Percentiles rank a stretch among this genome's conserved stretches.
These are phyloP conservation scores for Zaprionus africanus DNA, from an alignment of 1,140 invertebrate genomes.

Conservation along the genomic window DNA sequence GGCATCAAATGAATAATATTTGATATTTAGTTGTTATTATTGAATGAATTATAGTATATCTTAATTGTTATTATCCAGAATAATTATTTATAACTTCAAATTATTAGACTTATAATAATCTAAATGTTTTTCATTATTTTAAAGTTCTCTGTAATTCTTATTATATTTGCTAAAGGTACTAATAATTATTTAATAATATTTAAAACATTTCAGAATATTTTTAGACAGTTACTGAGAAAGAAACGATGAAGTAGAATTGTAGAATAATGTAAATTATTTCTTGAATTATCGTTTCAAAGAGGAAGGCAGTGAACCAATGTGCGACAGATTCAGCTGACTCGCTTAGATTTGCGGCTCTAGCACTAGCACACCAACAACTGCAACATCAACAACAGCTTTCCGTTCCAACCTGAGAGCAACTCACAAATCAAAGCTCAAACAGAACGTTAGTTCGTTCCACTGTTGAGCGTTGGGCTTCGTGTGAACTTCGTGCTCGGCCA, in stretches of 20 bases:
- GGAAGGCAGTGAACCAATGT: conserved; percentile 10
- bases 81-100: too few species aligned
- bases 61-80: too few species aligned
- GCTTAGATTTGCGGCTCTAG: conserved; percentile 45
- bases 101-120: neutral
- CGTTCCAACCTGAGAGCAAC: conserved; percentile 26
- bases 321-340: conserved; percentile 37
- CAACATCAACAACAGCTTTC: conserved; percentile 54
- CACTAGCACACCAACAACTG: conserved; percentile 34
- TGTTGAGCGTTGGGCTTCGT: conserved; percentile 40
- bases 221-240: too few species aligned
- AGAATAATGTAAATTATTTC: too few species aligned
- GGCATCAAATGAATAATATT: neutral
- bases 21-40: neutral
- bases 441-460: conserved; percentile 48
- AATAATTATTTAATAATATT: neutral
- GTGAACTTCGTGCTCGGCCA: conserved; percentile 44
- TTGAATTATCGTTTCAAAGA: too few species aligned
- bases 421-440: conserved; percentile 42
- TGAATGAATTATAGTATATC: neutral
- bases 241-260: too few species aligned
- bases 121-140: neutral
- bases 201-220: too few species aligned
- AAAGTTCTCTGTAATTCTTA: neutral
- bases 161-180: too few species aligned